Evolutionary conservation across 2,888 invertebrate genomes (phyloP), one percentile per base, ranked within the genome.

Genomic region (Sminthurinus aureus): DNA sequence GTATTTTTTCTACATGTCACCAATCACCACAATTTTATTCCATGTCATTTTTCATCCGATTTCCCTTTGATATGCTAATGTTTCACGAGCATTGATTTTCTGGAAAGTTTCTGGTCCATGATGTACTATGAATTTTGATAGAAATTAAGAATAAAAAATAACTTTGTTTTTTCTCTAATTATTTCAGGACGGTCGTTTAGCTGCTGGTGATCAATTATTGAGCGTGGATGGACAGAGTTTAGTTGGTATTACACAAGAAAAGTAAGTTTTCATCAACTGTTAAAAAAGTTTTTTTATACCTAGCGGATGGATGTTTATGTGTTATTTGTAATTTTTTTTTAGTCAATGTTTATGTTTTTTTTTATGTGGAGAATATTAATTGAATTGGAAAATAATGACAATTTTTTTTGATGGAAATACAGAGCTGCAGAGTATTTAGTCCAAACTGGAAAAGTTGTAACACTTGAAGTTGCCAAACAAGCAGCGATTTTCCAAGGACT

Each of bases 401-500:
- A 22, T 24, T 15, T 13, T 67, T 71, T 13, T 71, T 24, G 0
- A 71, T 71, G 22, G 20, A 0, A 2, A 88, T 89, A 69, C 89
- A 94, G 96, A 91, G 99, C 99, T 85, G 99, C 99, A 2, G 97
- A 98, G 90, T 96, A 97, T 90, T 93, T 99, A 90, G 97, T 98
- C 75, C 93, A 96, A 82, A 98, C 98, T 18, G 98, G 98, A 12
- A 96, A 96, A 69, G 94, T 96, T 8, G 99, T 99, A 51, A 95
- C 96, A 11, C 91, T 99, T 86, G 98, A 98, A 91, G 98, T 99
- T 85, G 98, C 98, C 38, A 99, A 99, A 91, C 98, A 98, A 91
- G 99, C 98, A 79, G 99, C 99, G 79, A 95, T 98, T 89, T 95
- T 96, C 90, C 98, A 99, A 91, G 99, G 99, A 50, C 92, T 99